phyloP scores from a whole-genome alignment of 2,888 invertebrate genomes.

The Celastrina argiolus region DNA sequence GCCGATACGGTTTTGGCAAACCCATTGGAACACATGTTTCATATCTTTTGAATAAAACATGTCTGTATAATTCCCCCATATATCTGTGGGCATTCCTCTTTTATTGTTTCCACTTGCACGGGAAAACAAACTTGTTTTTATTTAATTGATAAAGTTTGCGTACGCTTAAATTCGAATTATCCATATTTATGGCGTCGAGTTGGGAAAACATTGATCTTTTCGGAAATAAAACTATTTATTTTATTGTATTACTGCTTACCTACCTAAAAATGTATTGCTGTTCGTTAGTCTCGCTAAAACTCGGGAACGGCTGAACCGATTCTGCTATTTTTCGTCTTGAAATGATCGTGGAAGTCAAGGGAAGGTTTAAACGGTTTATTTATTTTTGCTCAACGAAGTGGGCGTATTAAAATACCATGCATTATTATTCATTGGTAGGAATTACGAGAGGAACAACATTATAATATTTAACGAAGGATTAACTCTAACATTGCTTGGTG shows the following conservation, averaged over 20 bases:
- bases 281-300: too few species aligned
- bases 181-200: not conserved
- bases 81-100: conserved; percentile 34
- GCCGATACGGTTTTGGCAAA: not conserved
- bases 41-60: conserved; percentile 65
- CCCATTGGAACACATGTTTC: not conserved
- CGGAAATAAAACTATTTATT: not conserved
- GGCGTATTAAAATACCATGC: too few species aligned
- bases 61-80: conserved; percentile 67
- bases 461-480: too few species aligned
- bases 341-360: too few species aligned
- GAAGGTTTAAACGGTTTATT: too few species aligned
- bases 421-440: too few species aligned
- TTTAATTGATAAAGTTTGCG: conserved; percentile 17
- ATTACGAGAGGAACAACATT: too few species aligned
- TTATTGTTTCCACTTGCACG: conserved; percentile 10
- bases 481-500: too few species aligned
- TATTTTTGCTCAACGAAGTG: too few species aligned
- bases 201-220: not conserved
- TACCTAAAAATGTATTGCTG: too few species aligned
- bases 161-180: conserved; percentile 3
- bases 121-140: conserved; percentile 7
- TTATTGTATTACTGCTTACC: not conserved
- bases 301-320: too few species aligned
- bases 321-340: too few species aligned